phyloP scores from a whole-genome alignment of 2,888 invertebrate species.

The Noctuana brunneofusca region DNA sequence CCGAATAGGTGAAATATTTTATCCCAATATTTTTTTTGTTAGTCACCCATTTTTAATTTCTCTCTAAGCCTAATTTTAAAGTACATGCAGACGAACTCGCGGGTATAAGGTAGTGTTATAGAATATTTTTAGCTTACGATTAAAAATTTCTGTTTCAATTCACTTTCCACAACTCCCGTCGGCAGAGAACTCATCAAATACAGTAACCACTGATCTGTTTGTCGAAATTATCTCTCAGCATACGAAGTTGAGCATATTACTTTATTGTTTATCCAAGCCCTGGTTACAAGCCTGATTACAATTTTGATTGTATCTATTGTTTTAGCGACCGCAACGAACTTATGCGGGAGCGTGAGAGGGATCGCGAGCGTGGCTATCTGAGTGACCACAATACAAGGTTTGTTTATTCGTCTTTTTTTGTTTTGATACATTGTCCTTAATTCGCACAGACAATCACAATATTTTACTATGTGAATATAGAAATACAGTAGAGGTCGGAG shows the following conservation, averaged over 20 bases:
- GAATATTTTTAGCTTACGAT: no score
- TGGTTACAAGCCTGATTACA: slow-evolving; percentile 36
- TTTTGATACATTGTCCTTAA: neutral
- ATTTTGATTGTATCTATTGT: slow-evolving; percentile 43
- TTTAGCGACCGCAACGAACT: slow-evolving; percentile 92
- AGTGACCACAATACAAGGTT: slow-evolving; percentile 92
- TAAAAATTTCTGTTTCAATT: neutral
- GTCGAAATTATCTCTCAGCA: neutral
- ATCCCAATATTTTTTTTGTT: no score
- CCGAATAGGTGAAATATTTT: no score
- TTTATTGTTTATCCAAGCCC: slow-evolving; percentile 30
- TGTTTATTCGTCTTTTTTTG: slow-evolving; percentile 35
- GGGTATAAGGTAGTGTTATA: no score
- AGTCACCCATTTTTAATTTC: no score
- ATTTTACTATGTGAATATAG: no score
- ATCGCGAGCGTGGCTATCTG: slow-evolving; percentile 87
- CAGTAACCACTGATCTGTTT: neutral
- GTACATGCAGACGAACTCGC: no score
- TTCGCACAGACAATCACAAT: neutral
- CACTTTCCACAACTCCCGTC: neutral
- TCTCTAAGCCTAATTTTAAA: no score
- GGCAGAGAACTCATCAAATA: slow-evolving; percentile 4
- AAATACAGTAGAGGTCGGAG: no score
- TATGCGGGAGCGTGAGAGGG: slow-evolving; percentile 90
- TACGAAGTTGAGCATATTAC: slow-evolving; percentile 6